Evolutionary conservation across 1,140 invertebrate genomes (phyloP), one percentile per base, ranked within the genome.

Genomic region (Globodera rostochiensis): DNA sequence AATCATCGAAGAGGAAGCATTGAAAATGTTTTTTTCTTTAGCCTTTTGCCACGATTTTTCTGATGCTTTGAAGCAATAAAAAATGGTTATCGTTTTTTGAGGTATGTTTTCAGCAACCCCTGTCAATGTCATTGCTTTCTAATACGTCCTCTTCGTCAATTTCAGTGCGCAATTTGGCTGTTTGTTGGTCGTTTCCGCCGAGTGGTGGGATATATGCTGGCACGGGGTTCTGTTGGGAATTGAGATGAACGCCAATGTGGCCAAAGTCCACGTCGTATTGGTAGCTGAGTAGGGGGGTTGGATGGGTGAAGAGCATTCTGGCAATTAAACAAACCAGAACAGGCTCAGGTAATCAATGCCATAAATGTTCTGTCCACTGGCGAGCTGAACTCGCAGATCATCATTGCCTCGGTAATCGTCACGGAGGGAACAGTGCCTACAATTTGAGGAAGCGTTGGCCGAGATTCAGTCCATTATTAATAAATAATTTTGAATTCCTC

Each of bases 211-310:
- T 84, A 6, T 49, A 80, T 0, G 84, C 80, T 1, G 84, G 84
- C 57, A 84, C 84, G 1, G 83, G 79, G 19, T 84, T 77, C 53
- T 77, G 66, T 57, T 84, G 73, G 9, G 82, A 75, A 64, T 73
- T 73, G 11, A 86, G 70, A 64, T 74, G 47, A 6, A 86, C 74
- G 15, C 67, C 67, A 50, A 86, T 57, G 71, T 86, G 85, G 5
- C 85, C 85, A 70, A 86, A 86, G 67, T 86, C 85, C 49, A 87
- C 86, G 13, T 78, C 79, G 69, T 86, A 84, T 25, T 84, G 81
- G 57, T 84, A 86, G 36, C 85, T 77, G 13, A 46, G 19, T 2
- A 67, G 15, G 49, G 46, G 5, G 15, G 67, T 19, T 47, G 57
- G 0, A 4, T 19, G 15, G 9, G 9, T 9, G 57, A 15, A 15